Evolutionary conservation across 2,888 invertebrate genomes (phyloP).

Genomic region (Lamellibrachia satsuma): DNA sequence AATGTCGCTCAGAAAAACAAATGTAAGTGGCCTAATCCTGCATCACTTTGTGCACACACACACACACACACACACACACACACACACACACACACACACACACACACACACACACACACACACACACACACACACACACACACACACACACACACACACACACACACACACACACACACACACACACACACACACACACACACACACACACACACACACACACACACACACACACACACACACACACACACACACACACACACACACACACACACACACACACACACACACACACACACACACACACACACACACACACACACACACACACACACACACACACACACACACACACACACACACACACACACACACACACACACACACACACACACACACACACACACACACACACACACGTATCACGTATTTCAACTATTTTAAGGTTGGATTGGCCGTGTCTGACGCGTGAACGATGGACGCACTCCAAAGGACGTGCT

Average conservation of each 20-base stretch:
- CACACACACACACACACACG: not conserved
- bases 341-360: no score
- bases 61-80: not conserved
- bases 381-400: no score
- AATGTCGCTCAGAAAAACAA: not conserved
- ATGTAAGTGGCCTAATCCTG: not conserved
- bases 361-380: no score
- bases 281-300: no score
- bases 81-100: conserved; percentile 17
- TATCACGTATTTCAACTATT: not conserved
- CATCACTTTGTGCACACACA: not conserved
- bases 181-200: conserved; percentile 31
- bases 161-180: conserved; percentile 27
- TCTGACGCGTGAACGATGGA: no score
- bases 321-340: no score
- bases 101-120: not conserved
- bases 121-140: conserved; percentile 26
- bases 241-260: no score
- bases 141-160: conserved; percentile 28
- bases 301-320: no score
- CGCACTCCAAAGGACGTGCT: no score
- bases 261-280: no score
- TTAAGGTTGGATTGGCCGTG: no score
- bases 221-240: conserved; percentile 22
- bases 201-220: conserved; percentile 30